Evolutionary conservation across 2,797 vertebrate genomes (phyloP).

Genomic region (Orientallactaga sibirica): DNA sequence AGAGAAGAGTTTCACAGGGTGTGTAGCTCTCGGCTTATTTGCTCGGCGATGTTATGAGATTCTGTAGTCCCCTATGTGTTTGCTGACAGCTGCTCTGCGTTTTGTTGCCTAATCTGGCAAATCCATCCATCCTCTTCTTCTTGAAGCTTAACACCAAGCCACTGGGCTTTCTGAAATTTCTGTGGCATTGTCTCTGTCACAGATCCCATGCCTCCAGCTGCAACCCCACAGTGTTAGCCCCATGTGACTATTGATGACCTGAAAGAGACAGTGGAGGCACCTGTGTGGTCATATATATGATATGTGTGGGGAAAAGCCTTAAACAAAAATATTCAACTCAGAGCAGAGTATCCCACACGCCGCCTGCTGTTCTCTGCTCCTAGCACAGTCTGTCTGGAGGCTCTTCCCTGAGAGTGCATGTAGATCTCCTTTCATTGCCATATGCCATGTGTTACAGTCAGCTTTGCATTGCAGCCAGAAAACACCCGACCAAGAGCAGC

Average conservation of each 20-base stretch:
- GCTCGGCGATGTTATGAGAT: background rate
- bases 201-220: background rate
- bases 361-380: background rate
- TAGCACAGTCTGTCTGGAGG: background rate
- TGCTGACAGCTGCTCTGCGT: no score
- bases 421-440: background rate
- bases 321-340: background rate
- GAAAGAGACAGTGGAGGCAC: rapidly evolving
- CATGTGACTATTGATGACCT: rapidly evolving
- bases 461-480: no score
- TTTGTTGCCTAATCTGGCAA: background rate
- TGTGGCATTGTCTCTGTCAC: background rate
- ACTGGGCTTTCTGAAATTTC: background rate
- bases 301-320: background rate
- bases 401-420: background rate
- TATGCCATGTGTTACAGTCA: no score
- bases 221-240: background rate
- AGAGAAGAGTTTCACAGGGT: background rate
- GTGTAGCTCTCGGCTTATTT: background rate
- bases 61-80: no score
- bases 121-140: background rate
- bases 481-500: no score
- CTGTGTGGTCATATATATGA: background rate
- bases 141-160: background rate
- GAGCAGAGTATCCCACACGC: background rate